Evolutionary conservation across 2,113 vertebrate genomes (phyloP).

Genomic region (Haplotaxodon microlepis): DNA sequence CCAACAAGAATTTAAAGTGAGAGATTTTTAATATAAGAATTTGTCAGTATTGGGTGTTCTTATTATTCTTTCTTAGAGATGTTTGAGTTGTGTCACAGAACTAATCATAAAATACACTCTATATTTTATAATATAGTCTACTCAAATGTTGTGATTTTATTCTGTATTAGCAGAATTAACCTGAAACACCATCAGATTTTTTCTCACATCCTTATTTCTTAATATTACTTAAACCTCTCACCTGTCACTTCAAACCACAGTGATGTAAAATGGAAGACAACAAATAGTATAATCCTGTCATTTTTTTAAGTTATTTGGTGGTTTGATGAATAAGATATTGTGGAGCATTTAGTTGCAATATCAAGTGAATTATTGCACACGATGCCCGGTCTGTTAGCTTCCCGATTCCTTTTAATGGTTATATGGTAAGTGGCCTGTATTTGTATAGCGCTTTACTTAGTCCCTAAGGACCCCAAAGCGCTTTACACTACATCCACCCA

Average conservation of each 20-base stretch:
- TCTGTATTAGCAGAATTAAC: background rate
- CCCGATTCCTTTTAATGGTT: background rate
- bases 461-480: background rate
- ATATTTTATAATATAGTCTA: background rate
- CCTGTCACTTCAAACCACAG: background rate
- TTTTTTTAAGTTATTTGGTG: background rate
- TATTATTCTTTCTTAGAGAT: background rate
- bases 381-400: background rate
- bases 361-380: background rate
- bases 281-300: background rate
- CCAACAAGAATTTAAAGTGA: background rate
- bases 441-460: background rate
- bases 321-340: background rate
- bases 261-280: background rate
- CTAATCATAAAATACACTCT: background rate
- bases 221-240: background rate
- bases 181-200: background rate
- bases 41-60: background rate
- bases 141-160: background rate
- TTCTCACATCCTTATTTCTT: background rate
- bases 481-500: background rate
- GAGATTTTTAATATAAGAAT: background rate
- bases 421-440: background rate
- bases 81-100: background rate
- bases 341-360: background rate